Evolutionary conservation across 2,113 vertebrate species (phyloP), one percentile per base, ranked within the genome.

Genomic region (Dipodomys stephensi): DNA sequence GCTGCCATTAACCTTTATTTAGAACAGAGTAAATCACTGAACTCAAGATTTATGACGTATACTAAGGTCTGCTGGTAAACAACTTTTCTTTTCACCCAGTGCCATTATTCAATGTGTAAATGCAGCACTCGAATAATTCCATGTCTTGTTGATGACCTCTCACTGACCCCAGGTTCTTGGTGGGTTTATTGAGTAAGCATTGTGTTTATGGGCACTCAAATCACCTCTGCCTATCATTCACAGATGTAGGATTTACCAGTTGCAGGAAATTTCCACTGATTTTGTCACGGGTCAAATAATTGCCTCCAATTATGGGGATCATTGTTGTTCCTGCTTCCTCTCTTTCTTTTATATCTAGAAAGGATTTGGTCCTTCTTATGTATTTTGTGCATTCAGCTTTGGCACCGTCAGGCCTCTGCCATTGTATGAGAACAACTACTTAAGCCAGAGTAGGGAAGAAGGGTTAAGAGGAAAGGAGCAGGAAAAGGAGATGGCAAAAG

Each of bases 11-110:
- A 89, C 80, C 81, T 93, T 91, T 94, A 82, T 93, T 97, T 95
- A 89, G 87, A 94, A 85, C 64, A 27, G 65, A 89, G 22, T 95
- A 96, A 96, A 96, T 94, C 95, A 90, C 81, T 67, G 35, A 23
- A 30, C 71, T 92, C 44, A 79, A 78, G 95, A 95, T 95, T 79
- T 88, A 76, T 93, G 91, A 84, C 23, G 28, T 27, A 4, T 27
- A 2, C 57, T 89, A 16, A 83, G 74, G 69, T 79, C 77, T n/a
- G 68, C 89, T 85, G n/a, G 93, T 73, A 88, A 96, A 82, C 81
- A 77, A 67, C 78, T 77, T 73, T 46, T 68, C 93, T 96, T 87
- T 93, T 64, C 87, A 93, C 25, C 44, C 91, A 49, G 86, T 79
- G n/a, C 73, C 91, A 68, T 91, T 83, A 87, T 84, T 91, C 91